These are phyloP conservation scores for Vulpes ferrilata DNA, from an alignment of 2,113 vertebrate genomes.

Conservation along the genomic window DNA sequence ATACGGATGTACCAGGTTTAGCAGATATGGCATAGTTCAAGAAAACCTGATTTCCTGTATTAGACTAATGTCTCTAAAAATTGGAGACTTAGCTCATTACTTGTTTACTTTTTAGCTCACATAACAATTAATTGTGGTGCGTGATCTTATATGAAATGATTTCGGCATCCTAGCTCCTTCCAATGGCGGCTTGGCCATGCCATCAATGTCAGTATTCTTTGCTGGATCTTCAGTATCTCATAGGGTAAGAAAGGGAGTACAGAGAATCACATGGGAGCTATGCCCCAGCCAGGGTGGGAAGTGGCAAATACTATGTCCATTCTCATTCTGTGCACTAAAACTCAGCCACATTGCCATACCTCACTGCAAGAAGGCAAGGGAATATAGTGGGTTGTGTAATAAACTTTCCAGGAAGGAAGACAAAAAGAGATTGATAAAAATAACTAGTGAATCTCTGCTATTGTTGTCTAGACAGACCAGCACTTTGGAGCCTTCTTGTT, in stretches of 20 bases:
- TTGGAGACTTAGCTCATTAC: not conserved
- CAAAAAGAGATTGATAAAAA: conserved; percentile 29
- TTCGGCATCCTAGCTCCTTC: not conserved
- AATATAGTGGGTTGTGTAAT: not conserved
- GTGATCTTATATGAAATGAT: not conserved
- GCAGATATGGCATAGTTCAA: not conserved
- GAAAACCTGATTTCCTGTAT: not conserved
- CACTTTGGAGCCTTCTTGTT: not conserved
- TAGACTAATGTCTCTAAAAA: not conserved
- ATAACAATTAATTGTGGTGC: fast-evolving
- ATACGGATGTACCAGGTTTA: not conserved
- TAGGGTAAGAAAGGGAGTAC: fast-evolving
- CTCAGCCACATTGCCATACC: fast-evolving
- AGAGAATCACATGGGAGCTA: no score
- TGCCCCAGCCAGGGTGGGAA: not conserved
- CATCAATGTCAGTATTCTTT: fast-evolving
- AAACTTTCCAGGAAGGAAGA: not conserved
- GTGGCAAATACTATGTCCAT: fast-evolving
- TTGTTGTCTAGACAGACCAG: not conserved
- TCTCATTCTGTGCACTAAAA: not conserved
- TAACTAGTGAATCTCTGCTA: not conserved
- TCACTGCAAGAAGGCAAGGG: not conserved
- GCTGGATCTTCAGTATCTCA: not conserved
- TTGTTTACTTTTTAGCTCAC: not conserved
- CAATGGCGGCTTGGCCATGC: fast-evolving